Conservation (phyloP, 2,797 vertebrate species). For the Liasis olivaceus region DNA sequence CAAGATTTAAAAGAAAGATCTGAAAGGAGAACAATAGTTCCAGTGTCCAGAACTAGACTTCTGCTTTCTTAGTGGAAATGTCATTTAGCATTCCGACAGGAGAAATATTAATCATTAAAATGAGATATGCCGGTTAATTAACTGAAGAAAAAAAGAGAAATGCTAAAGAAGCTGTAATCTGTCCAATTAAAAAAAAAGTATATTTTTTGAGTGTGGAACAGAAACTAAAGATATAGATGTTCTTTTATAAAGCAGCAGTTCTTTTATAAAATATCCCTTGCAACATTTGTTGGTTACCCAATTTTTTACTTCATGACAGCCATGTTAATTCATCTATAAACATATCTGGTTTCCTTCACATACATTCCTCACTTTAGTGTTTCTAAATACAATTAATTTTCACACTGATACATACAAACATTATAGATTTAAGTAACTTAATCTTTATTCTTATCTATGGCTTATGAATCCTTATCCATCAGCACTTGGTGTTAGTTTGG, state of each 20-base stretch:
- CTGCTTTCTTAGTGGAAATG: slow-evolving; percentile 18
- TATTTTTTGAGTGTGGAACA: not conserved
- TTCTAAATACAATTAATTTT: not conserved
- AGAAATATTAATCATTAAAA: slow-evolving; percentile 34
- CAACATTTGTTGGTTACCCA: not conserved
- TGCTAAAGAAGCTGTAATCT: rapidly evolving
- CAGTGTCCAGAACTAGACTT: slow-evolving; percentile 81
- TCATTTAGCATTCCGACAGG: slow-evolving; percentile 12
- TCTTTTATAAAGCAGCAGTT: not conserved
- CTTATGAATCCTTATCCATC: not conserved
- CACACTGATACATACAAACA: not conserved
- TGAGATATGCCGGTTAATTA: slow-evolving; percentile 7
- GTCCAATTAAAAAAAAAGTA: not conserved
- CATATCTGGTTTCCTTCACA: not conserved
- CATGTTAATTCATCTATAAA: not conserved
- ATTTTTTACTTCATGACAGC: not conserved
- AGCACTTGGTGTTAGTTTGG: not conserved
- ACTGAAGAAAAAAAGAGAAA: slow-evolving; percentile 20
- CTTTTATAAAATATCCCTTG: not conserved
- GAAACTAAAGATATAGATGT: not conserved
- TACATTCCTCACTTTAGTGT: not conserved
- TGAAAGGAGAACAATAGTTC: slow-evolving; percentile 87
- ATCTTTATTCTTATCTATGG: not conserved
- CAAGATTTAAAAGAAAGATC: slow-evolving; percentile 83
- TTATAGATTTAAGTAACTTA: not conserved